Percentiles rank a stretch among this genome's conserved stretches.
Conservation (phyloP, 2,888 invertebrate genomes). For the Dynastes maya region DNA sequence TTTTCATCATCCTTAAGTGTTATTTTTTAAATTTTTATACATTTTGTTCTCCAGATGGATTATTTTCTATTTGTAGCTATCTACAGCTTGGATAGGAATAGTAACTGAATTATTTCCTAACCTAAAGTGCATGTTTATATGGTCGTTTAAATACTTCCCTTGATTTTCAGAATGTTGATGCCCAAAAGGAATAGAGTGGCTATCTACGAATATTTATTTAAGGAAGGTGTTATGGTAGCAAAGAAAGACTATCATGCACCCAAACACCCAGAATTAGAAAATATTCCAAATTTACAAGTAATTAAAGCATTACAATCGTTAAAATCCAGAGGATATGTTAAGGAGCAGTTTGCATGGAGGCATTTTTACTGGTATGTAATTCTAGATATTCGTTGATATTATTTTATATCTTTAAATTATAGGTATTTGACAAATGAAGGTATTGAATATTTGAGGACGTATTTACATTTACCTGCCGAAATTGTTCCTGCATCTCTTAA, state of each 20-base stretch:
- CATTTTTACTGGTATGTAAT: slow-evolving; percentile 94
- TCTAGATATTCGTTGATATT: not conserved
- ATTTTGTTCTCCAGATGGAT: not conserved
- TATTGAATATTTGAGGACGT: slow-evolving; percentile 95
- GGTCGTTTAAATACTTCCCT: not conserved
- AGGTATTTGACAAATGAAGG: slow-evolving; percentile 98
- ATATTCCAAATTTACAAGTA: slow-evolving; percentile 97
- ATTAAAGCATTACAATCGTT: slow-evolving; percentile 98
- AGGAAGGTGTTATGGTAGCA: slow-evolving; percentile 99
- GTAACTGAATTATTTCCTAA: slow-evolving; percentile 23
- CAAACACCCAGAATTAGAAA: slow-evolving; percentile 97
- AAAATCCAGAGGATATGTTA: slow-evolving; percentile 97
- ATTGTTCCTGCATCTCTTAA: slow-evolving; percentile 98
- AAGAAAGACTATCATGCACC: slow-evolving; percentile 98
- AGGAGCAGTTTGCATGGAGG: slow-evolving; percentile 99
- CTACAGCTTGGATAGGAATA: not conserved
- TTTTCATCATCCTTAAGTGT: slow-evolving; percentile 3
- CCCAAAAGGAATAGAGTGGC: slow-evolving; percentile 97
- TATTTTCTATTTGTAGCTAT: not conserved
- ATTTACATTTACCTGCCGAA: slow-evolving; percentile 97
- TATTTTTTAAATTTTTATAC: not conserved
- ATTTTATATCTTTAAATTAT: slow-evolving; percentile 38
- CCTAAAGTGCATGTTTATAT: slow-evolving; percentile 30
- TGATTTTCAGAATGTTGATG: slow-evolving; percentile 95
- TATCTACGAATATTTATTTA: slow-evolving; percentile 98